Conservation (phyloP, 1,140 invertebrate species). For the Brachionus rubens region DNA sequence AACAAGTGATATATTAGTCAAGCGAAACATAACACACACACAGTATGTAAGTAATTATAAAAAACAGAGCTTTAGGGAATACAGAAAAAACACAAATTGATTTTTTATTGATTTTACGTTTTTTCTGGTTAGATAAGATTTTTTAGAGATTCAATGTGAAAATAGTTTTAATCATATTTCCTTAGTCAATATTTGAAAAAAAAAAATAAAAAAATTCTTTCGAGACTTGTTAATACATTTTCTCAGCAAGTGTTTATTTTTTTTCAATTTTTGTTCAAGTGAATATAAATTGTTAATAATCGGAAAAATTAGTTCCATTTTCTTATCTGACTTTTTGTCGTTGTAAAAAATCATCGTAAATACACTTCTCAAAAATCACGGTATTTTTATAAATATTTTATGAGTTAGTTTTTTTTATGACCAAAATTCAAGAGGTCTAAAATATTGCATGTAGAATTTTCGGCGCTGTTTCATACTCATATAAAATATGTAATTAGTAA, state of each 20-base stretch:
- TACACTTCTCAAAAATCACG: neutral
- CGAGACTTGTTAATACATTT: constrained; percentile 10
- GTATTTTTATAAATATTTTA: no score
- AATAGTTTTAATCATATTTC: no score
- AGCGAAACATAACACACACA: neutral
- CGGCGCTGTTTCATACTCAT: no score
- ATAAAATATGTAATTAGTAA: neutral
- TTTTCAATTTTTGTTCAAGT: neutral
- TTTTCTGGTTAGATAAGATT: constrained; percentile 9
- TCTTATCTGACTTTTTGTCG: no score
- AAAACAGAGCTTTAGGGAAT: neutral
- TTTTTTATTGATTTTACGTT: constrained; percentile 31
- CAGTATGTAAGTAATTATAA: constrained; percentile 10
- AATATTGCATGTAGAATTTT: no score
- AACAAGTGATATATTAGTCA: constrained; percentile 8
- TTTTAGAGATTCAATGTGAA: constrained; percentile 23
- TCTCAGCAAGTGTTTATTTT: constrained; percentile 5
- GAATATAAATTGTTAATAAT: constrained; percentile 3
- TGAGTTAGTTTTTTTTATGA: no score
- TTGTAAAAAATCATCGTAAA: no score
- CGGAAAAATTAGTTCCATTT: neutral
- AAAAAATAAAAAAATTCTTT: neutral
- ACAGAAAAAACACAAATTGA: constrained; percentile 3
- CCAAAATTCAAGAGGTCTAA: no score
- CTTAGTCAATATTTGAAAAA: no score